Evolutionary conservation across 2,888 invertebrate species (phyloP).

Genomic region (Plagiodera versicolora): DNA sequence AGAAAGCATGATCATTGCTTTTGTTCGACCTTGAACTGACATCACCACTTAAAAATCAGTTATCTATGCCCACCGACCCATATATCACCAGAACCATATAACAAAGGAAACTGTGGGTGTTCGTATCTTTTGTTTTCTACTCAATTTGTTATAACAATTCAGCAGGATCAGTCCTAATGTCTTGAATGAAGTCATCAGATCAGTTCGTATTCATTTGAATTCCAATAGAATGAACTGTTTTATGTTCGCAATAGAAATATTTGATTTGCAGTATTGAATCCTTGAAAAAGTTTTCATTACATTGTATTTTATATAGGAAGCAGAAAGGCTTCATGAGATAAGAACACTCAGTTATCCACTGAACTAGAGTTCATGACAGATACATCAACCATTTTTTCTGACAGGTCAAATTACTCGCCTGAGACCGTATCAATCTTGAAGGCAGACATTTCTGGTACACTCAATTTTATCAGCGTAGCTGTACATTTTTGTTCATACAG

Average conservation of each 20-base stretch:
- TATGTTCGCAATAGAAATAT: too few species aligned
- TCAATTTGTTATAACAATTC: not conserved
- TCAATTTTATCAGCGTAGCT: conserved; percentile 9
- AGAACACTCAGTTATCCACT: conserved; percentile 18
- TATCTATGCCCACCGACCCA: conserved; percentile 7
- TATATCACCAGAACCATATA: not conserved
- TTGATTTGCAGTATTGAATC: too few species aligned
- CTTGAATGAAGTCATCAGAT: not conserved
- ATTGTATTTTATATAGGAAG: too few species aligned
- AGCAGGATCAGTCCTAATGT: not conserved
- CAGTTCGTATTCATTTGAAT: not conserved
- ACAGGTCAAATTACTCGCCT: conserved; percentile 33
- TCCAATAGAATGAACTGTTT: too few species aligned
- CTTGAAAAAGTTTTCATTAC: too few species aligned
- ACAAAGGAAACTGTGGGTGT: not conserved
- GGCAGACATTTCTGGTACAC: conserved; percentile 18
- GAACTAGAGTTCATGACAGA: conserved; percentile 23
- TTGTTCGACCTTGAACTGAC: conserved; percentile 7
- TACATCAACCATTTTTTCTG: conserved; percentile 30
- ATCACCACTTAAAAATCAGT: conserved; percentile 12
- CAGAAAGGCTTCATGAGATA: not conserved
- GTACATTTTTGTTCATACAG: not conserved
- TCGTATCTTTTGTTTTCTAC: not conserved
- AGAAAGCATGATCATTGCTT: conserved; percentile 13
- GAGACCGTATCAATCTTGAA: conserved; percentile 32